phyloP scores from a whole-genome alignment of 2,113 vertebrate species.

The Bagarius yarrelli region DNA sequence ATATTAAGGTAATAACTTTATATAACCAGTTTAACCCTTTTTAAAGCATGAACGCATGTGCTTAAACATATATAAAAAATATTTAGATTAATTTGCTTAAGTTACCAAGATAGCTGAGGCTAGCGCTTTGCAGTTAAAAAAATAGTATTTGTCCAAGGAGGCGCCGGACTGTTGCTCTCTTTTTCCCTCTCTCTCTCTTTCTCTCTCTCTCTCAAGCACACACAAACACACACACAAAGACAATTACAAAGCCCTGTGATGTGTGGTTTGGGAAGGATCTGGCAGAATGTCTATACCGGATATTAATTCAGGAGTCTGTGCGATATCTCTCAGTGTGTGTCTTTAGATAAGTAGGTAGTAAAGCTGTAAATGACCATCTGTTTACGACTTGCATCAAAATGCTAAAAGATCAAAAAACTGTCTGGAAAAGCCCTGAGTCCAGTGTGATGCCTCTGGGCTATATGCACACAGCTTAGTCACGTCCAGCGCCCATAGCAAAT shows the following conservation, averaged over 20 bases:
- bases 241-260: background rate
- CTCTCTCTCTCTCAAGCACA: background rate
- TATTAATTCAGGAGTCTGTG: background rate
- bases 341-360: background rate
- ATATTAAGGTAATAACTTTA: too few species aligned
- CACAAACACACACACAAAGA: background rate
- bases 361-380: background rate
- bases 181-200: background rate
- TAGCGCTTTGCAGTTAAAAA: background rate
- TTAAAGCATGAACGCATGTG: too few species aligned
- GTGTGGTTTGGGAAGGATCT: conserved; percentile 8
- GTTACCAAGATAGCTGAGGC: background rate
- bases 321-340: background rate
- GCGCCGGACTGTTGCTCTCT: background rate
- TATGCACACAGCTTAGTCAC: too few species aligned
- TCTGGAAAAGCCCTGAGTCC: background rate
- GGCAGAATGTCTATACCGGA: conserved; percentile 15
- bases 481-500: too few species aligned
- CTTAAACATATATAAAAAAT: too few species aligned
- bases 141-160: conserved; percentile 27
- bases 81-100: too few species aligned
- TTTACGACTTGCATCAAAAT: background rate
- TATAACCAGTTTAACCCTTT: too few species aligned
- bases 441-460: background rate
- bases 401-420: background rate